Evolutionary conservation across 53 echinoderm and acorn worm genomes (phyloP).

Genomic region (Temnopleurus reevesii): DNA sequence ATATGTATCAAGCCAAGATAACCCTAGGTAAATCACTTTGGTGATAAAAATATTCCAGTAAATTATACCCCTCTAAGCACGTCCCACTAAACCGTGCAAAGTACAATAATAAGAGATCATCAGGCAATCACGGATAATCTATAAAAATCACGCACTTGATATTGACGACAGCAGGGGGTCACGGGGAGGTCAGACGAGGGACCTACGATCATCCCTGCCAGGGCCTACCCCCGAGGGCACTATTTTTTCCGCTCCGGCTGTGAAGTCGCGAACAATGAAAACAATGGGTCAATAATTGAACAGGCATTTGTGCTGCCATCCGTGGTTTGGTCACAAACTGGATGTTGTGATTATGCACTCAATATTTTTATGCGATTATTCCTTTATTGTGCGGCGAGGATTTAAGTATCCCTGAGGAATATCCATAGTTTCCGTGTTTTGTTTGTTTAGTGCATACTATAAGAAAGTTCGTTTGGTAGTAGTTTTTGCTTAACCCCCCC

Average conservation of each 20-base stretch:
- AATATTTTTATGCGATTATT: slow-evolving; percentile 34
- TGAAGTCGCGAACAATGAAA: slow-evolving; percentile 35
- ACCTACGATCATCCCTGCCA: not conserved
- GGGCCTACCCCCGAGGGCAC: slow-evolving; percentile 26
- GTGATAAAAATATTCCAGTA: too few species aligned
- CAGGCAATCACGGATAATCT: too few species aligned
- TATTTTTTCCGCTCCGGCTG: slow-evolving; percentile 51
- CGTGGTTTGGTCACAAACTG: not conserved
- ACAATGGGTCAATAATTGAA: slow-evolving; percentile 53
- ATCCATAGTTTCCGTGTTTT: not conserved
- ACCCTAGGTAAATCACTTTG: too few species aligned
- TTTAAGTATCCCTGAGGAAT: not conserved
- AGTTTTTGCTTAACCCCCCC: not conserved
- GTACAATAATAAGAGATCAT: slow-evolving; percentile 4
- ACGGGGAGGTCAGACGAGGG: not conserved
- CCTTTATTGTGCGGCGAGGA: not conserved
- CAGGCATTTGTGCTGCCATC: slow-evolving; percentile 36
- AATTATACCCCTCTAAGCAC: not conserved
- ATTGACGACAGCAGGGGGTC: slow-evolving; percentile 20
- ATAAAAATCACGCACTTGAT: slow-evolving; percentile 28
- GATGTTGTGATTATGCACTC: slow-evolving; percentile 33
- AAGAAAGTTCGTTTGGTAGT: not conserved
- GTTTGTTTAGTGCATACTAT: not conserved
- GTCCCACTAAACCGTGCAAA: not conserved
- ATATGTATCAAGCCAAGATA: too few species aligned